Conservation (phyloP, 1,140 invertebrate genomes). For the Globodera rostochiensis region DNA sequence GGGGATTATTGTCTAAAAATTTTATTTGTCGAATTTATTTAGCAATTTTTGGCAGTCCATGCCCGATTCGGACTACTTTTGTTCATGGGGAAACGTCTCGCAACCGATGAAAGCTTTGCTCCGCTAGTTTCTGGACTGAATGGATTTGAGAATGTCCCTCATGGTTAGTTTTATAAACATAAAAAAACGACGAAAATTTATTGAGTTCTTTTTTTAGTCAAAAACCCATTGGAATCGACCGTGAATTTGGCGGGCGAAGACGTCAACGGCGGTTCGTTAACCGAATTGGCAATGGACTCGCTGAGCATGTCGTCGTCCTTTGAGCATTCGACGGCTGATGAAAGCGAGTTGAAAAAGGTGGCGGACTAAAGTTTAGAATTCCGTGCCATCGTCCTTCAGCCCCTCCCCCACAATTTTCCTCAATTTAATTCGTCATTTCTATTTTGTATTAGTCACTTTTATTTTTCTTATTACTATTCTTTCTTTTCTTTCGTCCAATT, state of each 20-base stretch:
- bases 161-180: neutral
- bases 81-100: neutral
- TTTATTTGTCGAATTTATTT: neutral
- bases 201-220: too few relatives aligned
- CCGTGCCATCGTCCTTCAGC: neutral
- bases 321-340: neutral
- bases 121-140: neutral
- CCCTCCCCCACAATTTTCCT: neutral
- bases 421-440: neutral
- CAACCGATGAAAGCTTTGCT: slow-evolving; percentile 22
- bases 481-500: neutral
- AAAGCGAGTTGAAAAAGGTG: slow-evolving; percentile 15
- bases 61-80: slow-evolving; percentile 17
- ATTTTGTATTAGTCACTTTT: neutral
- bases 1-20: neutral
- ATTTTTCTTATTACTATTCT: neutral
- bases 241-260: neutral
- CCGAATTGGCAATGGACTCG: neutral
- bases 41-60: slow-evolving; percentile 30
- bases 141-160: neutral
- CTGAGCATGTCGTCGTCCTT: neutral
- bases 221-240: too few relatives aligned
- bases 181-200: too few relatives aligned
- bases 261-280: neutral
- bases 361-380: neutral